Evolutionary conservation across 2,888 invertebrate genomes (phyloP), one percentile per base, ranked within the genome.

Genomic region (Euplexia lucipara): DNA sequence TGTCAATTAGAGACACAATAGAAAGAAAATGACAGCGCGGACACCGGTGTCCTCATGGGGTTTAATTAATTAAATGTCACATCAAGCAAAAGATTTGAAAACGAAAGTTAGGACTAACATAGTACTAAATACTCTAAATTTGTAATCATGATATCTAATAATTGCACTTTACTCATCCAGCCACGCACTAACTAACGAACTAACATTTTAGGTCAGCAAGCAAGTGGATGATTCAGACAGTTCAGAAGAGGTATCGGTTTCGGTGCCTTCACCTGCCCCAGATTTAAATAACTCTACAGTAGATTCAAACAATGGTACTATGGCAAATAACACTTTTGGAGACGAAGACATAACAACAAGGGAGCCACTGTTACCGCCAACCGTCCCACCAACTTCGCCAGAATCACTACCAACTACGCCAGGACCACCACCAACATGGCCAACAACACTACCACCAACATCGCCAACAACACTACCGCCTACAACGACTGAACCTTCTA

Each of bases 181-280:
- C 37, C n/a, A 34, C 14, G n/a, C 51, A 78, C 53, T 34, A 41
- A 49, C 58, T 83, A 83, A 83, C 81, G 53, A 61, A 62, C 70
- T 75, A 72, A 72, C 71, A 64, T 72, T 72, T 41, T 72, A 72
- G 72, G 53, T 56, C 8, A 18, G 26, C 69, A 39, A 39, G 20
- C 70, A 60, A 54, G 32, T 37, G 47, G 37, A 57, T 2, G 26
- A 10, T 35, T 60, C 49, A 8, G 44, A 44, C 9, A 72, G 72
- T 49, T 63, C 72, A 30, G 72, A 72, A 41, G 72, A 72, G 32
- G 2, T 0, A 16, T 0, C 3, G 9, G 6, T 18, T 2, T 1
- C 1, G 22, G 9, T 12, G 4, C 1, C 42, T 10, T 16, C 14
- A 6, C 0, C 22, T 35, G 5, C 14, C 8, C 14, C 22, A 22